These are phyloP conservation scores for Pagetopsis macropterus DNA, from an alignment of 2,797 vertebrate species.

Conservation along the genomic window DNA sequence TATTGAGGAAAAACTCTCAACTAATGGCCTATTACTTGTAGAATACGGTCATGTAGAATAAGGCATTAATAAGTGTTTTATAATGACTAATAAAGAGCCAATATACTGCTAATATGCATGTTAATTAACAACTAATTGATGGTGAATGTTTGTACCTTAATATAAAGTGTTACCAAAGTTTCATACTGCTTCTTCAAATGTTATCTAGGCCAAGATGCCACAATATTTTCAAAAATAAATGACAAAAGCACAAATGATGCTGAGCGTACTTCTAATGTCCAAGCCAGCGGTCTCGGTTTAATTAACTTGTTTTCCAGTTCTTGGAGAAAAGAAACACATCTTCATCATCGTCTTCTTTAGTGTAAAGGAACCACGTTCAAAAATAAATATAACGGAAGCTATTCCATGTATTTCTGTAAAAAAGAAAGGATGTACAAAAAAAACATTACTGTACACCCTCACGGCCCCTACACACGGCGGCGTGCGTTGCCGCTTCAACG, in stretches of 20 bases:
- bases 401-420: neutral
- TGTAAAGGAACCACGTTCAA: neutral
- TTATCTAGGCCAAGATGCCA: conserved; percentile 54
- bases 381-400: neutral
- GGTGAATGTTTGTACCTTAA: too few relatives aligned
- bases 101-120: too few relatives aligned
- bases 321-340: neutral
- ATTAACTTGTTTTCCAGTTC: conserved; percentile 34
- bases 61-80: too few relatives aligned
- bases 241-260: conserved; percentile 61
- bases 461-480: too few relatives aligned
- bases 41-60: too few relatives aligned
- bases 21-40: too few relatives aligned
- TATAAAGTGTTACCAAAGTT: too few relatives aligned
- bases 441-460: too few relatives aligned
- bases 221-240: conserved; percentile 53
- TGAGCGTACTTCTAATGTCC: conserved; percentile 36
- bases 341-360: conserved; percentile 1
- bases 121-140: too few relatives aligned
- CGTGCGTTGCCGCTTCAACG: too few relatives aligned
- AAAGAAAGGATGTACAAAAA: neutral
- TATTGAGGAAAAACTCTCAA: too few relatives aligned
- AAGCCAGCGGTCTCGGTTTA: conserved; percentile 32
- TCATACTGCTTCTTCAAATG: conserved; percentile 14
- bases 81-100: too few relatives aligned